Evolutionary conservation across 2,113 vertebrate genomes (phyloP).

Genomic region (Gasterosteus nipponicus): DNA sequence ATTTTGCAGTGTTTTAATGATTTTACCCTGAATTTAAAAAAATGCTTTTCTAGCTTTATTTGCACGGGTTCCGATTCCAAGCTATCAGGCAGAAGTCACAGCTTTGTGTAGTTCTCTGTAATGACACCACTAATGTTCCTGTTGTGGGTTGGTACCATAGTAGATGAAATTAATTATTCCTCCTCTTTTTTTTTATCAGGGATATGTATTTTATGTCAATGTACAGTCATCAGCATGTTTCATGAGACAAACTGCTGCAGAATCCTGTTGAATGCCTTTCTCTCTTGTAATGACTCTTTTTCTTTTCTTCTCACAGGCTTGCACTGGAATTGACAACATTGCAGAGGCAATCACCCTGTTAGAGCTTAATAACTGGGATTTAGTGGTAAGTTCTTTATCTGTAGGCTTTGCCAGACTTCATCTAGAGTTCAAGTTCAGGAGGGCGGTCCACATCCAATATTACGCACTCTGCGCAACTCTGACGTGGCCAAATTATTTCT

Average conservation of each 20-base stretch:
- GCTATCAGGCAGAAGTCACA: background rate
- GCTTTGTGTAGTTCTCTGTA: background rate
- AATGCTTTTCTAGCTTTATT: background rate
- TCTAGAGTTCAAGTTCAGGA: conserved; percentile 35
- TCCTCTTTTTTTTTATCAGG: background rate
- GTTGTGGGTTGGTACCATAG: background rate
- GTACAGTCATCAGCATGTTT: background rate
- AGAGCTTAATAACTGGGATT: conserved; percentile 99
- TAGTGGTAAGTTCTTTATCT: conserved; percentile 92
- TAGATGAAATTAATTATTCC: background rate
- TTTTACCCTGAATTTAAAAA: background rate
- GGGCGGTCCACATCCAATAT: conserved; percentile 13
- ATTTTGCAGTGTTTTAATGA: background rate
- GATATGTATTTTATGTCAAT: conserved; percentile 5
- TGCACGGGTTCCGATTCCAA: background rate
- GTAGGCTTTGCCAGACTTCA: conserved; percentile 21
- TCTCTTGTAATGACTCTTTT: conserved; percentile 22
- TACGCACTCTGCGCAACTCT: background rate
- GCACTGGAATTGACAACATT: conserved; percentile 99
- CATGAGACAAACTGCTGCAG: background rate
- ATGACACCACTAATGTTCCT: background rate
- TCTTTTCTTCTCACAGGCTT: conserved; percentile 84
- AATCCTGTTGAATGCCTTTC: conserved; percentile 9
- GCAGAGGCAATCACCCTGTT: conserved; percentile 98
- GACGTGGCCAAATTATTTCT: background rate